These are phyloP conservation scores for Metridium senile DNA, from an alignment of 92 coral and sea anemone genomes.

Conservation along the genomic window DNA sequence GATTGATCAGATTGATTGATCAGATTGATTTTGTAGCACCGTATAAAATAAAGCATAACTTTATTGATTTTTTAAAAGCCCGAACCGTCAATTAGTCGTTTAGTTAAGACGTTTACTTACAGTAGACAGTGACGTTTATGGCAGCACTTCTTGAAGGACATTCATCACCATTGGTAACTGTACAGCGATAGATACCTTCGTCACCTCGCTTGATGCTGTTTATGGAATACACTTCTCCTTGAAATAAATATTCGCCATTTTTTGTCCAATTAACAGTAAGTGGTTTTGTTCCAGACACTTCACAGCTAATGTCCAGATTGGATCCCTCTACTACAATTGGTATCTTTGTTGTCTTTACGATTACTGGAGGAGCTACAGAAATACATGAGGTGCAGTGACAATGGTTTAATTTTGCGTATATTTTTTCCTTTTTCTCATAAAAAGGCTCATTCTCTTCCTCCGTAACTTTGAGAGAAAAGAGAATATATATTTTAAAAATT, in stretches of 20 bases:
- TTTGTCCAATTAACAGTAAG: constrained; percentile 9
- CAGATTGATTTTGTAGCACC: too few relatives aligned
- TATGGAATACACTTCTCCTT: background rate
- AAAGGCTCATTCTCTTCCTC: too few relatives aligned
- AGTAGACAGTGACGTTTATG: constrained; percentile 10
- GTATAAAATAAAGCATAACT: too few relatives aligned
- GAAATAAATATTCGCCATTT: background rate
- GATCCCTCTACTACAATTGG: constrained; percentile 2
- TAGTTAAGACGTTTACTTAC: constrained; percentile 6
- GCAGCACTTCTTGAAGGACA: constrained; percentile 27
- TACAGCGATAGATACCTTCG: constrained; percentile 47
- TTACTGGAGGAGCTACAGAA: background rate
- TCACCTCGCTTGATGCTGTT: constrained; percentile 9
- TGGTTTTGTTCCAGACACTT: background rate
- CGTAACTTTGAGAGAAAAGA: background rate
- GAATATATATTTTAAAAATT: too few relatives aligned
- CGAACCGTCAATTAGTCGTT: too few relatives aligned
- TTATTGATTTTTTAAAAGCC: too few relatives aligned
- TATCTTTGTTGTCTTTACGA: background rate
- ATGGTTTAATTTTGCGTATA: too few relatives aligned
- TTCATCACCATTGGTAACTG: constrained; percentile 48
- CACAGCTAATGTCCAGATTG: background rate
- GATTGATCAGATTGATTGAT: too few relatives aligned
- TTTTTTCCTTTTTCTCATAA: too few relatives aligned
- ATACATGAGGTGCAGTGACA: too few relatives aligned